These are phyloP conservation scores for Ornithorhynchus anatinus DNA, from an alignment of 2,113 vertebrate species.

Conservation along the genomic window DNA sequence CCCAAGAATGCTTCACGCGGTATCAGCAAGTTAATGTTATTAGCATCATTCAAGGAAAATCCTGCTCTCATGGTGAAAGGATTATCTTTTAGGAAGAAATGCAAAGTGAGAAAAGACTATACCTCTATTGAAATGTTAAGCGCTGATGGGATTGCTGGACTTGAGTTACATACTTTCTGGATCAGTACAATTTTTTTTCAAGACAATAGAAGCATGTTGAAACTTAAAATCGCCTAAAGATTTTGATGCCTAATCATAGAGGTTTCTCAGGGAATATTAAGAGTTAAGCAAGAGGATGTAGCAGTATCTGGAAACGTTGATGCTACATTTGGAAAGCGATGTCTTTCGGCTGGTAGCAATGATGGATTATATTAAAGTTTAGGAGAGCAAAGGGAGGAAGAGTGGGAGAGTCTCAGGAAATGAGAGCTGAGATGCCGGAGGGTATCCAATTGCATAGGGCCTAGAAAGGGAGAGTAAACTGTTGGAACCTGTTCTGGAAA, in stretches of 20 bases:
- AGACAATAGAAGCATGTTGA: not conserved
- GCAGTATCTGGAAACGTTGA: not conserved
- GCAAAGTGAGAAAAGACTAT: too few relatives aligned
- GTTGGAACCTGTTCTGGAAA: not conserved
- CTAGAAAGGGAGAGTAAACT: constrained; percentile 33
- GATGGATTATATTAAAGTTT: constrained; percentile 1
- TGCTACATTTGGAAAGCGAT: constrained; percentile 6
- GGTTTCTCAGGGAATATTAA: not conserved
- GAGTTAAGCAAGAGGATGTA: not conserved
- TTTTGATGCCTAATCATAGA: not conserved
- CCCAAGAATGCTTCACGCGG: too few relatives aligned
- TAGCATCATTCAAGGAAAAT: too few relatives aligned
- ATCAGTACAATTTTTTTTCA: not conserved
- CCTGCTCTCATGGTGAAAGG: too few relatives aligned
- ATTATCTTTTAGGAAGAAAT: too few relatives aligned
- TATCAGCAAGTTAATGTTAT: too few relatives aligned
- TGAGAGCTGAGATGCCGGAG: constrained; percentile 38
- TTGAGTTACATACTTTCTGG: not conserved
- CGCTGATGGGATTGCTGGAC: too few relatives aligned
- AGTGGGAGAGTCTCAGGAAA: constrained; percentile 42
- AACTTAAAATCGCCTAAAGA: not conserved
- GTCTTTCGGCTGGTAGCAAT: constrained; percentile 19
- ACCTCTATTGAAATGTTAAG: too few relatives aligned
- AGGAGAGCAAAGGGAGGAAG: constrained; percentile 15
- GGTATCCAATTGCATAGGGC: constrained; percentile 29